Evolutionary conservation across 1,140 invertebrate species (phyloP), one percentile per base, ranked within the genome.

Genomic region (Brachionus sp.): DNA sequence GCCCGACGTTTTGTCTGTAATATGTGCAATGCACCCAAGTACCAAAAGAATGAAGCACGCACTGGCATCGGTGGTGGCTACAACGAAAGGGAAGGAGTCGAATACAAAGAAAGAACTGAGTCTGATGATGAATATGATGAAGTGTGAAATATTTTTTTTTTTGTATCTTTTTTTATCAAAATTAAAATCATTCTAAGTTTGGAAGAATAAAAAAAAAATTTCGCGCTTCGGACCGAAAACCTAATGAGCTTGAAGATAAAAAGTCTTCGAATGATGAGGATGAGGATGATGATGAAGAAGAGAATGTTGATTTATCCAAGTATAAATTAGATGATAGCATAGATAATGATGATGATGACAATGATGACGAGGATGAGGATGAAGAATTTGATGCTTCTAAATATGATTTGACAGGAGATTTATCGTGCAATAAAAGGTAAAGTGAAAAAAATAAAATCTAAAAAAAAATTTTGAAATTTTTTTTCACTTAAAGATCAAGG

Each of bases 11-110:
- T 93, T 86, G 95, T 94, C 73, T 99, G 98, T 88, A 99, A 99
- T 89, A 95, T 99, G 91, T 99, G 98, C 89, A 98, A 98, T 90
- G 94, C 96, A 1, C 95, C 96, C 1, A 98, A 98, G 90, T 95
- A 95, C 89, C 94, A 94, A 2, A 95, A 97, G 89, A 92, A 95
- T 64, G 93, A 94, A 88, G 92, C 93, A 87, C 88, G 93, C 83
- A 90, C 90, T 86, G 88, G 88, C 25, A 86, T 87, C 84, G 90
- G 90, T 19, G 90, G 90, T 33, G 90, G 90, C 62, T 97, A 96
- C 87, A 98, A 97, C 90, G 95, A 97, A 86, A 91, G 95, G 83
- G 95, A 94, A 44, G 92, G 94, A 3, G 95, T 97, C 7, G 95
- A 98, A 86, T 97, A 97, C 86, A 94, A 95, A 85, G 92, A 95